Conservation (phyloP, 2,888 invertebrate species). For the Polymixis flavicincta region DNA sequence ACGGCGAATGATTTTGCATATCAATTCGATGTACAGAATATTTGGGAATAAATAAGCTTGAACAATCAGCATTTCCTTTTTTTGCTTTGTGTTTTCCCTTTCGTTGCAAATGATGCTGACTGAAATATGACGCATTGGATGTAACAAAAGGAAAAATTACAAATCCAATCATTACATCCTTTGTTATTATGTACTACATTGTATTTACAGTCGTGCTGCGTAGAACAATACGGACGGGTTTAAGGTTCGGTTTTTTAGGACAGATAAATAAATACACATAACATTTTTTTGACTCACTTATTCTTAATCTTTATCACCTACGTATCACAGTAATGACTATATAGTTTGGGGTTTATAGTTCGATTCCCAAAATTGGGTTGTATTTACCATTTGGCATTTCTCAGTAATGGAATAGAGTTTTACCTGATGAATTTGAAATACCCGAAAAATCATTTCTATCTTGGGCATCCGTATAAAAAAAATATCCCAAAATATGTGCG, state of each 20-base stretch:
- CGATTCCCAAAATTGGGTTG: too few relatives aligned
- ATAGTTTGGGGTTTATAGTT: background rate
- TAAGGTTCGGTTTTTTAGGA: background rate
- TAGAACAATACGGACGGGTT: background rate
- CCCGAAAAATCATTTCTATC: too few relatives aligned
- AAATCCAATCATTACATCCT: conserved; percentile 26
- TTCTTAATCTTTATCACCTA: background rate
- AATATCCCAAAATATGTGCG: too few relatives aligned
- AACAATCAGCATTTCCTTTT: conserved; percentile 44
- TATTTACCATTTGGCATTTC: too few relatives aligned
- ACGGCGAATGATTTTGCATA: conserved; percentile 59
- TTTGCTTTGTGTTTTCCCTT: conserved; percentile 19
- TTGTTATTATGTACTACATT: conserved; percentile 1
- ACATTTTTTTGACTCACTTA: background rate
- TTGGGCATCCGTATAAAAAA: too few relatives aligned
- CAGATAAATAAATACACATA: background rate
- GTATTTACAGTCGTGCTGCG: background rate
- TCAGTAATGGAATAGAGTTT: background rate
- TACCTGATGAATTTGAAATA: background rate
- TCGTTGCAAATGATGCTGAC: conserved; percentile 17
- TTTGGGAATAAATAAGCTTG: conserved; percentile 49
- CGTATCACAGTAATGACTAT: background rate
- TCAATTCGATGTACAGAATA: conserved; percentile 60
- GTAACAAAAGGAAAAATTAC: conserved; percentile 31
- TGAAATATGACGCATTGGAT: conserved; percentile 19